Base-by-base conservation (phyloP, 1,140 invertebrate genomes). In the Centruroides sculpturatus region DNA sequence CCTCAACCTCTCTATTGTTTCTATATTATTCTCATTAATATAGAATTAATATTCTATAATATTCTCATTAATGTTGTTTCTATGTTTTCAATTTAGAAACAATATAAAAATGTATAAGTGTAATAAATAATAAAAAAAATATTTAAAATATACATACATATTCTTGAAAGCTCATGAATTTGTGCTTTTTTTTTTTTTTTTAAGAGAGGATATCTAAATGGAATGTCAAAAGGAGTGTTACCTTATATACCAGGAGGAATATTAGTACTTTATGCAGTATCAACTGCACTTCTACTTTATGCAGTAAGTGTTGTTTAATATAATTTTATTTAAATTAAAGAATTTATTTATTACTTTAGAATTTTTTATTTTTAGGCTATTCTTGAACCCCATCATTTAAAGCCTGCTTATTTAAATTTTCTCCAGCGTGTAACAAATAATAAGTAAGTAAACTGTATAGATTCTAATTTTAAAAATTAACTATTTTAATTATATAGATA, bases 341-440 rank as follows among this genome's bases (percentile, higher is more conserved):
- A 53, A 53, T 6, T 34, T 53, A 34, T 53, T 53, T 6, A 36
- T 34, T 36, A 5, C 8, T 53, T 36, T 53, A 53, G 8, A 53
- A 6, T 55, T 13, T 60, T 9, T 51, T 55, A 13, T 61, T 55
- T 58, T 8, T 13, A 67, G 62, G 87, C 85, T 64, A 80, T 89
- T 36, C 63, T 89, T 57, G 87, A 90, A 70, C 86, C 87, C 11
- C 81, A 85, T 62, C 84, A 83, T 69, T 72, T 92, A 50, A 78
- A 87, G 68, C 76, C 84, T 10, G 86, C 85, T n/a, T 92, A 92
- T 72, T 89, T 84, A 80, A 86, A 84, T 70, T 92, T 90, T 72
- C 74, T 92, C 46, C 78, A 83, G 60, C 80, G 78, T 64, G 74
- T 89, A 47, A 89, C 87, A 7, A 84, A 84, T 49, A 82, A 83